Evolutionary conservation across 2,888 invertebrate genomes (phyloP), one percentile per base, ranked within the genome.

Genomic region (Tenthredo scrophulariae): DNA sequence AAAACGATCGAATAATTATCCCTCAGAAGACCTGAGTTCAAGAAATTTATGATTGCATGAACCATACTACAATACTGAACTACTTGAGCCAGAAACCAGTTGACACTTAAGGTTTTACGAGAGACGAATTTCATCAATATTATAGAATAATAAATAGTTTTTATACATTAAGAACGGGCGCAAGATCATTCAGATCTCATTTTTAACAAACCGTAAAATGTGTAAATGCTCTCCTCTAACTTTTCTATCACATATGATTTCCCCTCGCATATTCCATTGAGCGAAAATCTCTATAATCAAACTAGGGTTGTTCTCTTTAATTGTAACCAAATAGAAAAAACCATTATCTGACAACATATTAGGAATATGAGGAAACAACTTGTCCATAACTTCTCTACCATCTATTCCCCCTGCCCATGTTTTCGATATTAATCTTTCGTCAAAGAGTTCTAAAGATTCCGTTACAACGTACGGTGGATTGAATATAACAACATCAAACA

Each of bases 381-480:
- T 94, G 91, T 97, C 96, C 62, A 96, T 97, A 13, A 99, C 96
- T 93, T 97, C 96, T 85, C 97, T 94, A 5, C 97, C 98, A 88
- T 96, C 94, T 0, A 91, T 84, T 0, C 98, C 98, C 10, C 98
- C 98, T 1, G 97, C 97, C 97, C 97, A 98, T 84, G 96, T 95
- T 84, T 95, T 95, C 83, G 94, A 94, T 83, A 96, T 94, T 85
- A 95, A 94, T 84, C 89, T 93, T 0, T 93, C 92, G 22, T 93
- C 92, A 85, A 54, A 74, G 84, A 97, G 95, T 94, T 99, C 98
- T 22, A 95, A 94, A 72, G 96, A 94, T 10, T 96, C 95, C 0
- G 99, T 99, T 0, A 98, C 97, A 65, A 99, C 99, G 94, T 99
- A 99, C 0, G 99, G 99, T 1, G 99, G 99, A 95, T 99, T 99